Evolutionary conservation across 2,797 vertebrate genomes (phyloP).

Genomic region (Poliocrania exsul): DNA sequence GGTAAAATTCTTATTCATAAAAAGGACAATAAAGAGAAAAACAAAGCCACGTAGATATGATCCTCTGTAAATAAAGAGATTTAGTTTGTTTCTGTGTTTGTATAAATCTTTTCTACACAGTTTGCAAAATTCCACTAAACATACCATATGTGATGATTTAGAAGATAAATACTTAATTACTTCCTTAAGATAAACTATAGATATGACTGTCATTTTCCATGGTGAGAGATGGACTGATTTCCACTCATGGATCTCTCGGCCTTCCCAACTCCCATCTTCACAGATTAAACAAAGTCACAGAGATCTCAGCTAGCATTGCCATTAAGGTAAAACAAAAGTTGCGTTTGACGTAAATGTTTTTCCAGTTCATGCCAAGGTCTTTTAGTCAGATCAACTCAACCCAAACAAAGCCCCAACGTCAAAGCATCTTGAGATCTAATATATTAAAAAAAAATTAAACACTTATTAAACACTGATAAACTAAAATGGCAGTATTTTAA

Average conservation of each 20-base stretch:
- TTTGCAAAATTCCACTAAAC: background rate
- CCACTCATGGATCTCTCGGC: background rate
- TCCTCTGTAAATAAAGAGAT: background rate
- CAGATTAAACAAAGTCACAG: background rate
- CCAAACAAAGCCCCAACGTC: background rate
- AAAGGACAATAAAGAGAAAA: background rate
- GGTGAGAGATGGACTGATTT: background rate
- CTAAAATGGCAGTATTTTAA: background rate
- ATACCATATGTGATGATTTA: background rate
- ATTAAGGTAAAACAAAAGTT: background rate
- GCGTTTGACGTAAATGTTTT: background rate
- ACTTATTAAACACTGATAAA: background rate
- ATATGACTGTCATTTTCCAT: background rate
- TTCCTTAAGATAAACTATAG: background rate
- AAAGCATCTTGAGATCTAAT: background rate
- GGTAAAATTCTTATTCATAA: background rate
- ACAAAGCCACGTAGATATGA: background rate
- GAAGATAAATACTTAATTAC: background rate
- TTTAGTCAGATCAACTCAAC: background rate
- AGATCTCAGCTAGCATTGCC: background rate
- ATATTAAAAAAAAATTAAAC: background rate
- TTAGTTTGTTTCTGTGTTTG: background rate
- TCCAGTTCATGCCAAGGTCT: background rate
- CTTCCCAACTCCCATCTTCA: background rate
- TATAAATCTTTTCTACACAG: background rate